phyloP scores from a whole-genome alignment of 1,140 invertebrate genomes.

The Sweltsa coloradensis region DNA sequence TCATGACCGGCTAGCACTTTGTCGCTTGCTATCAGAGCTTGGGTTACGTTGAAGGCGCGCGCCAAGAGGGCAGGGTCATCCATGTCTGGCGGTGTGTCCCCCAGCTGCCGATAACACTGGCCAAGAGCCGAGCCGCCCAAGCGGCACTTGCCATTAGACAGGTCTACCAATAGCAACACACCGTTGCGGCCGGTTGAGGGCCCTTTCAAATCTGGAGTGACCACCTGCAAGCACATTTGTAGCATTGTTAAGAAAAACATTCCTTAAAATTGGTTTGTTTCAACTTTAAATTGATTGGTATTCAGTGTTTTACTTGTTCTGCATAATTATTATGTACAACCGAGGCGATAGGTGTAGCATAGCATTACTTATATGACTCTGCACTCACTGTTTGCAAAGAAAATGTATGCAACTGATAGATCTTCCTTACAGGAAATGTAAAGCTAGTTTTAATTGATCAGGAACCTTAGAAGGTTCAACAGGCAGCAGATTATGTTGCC shows the following conservation, averaged over 20 bases:
- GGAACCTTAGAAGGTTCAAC: too few species aligned
- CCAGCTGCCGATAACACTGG: slow-evolving; percentile 80
- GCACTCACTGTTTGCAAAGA: too few species aligned
- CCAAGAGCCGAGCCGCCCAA: slow-evolving; percentile 86
- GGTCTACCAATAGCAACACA: slow-evolving; percentile 52
- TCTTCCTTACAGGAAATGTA: too few species aligned
- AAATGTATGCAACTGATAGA: too few species aligned
- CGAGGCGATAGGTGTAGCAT: too few species aligned
- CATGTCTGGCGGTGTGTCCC: slow-evolving; percentile 67
- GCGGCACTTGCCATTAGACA: slow-evolving; percentile 48
- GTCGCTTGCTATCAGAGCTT: slow-evolving; percentile 61
- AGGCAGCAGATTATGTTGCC: too few species aligned
- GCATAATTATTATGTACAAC: too few species aligned
- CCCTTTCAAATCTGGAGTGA: slow-evolving; percentile 83
- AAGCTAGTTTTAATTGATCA: too few species aligned
- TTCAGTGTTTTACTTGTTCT: too few species aligned
- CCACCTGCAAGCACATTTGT: slow-evolving; percentile 25
- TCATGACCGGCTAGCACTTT: slow-evolving; percentile 85
- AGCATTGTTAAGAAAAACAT: slow-evolving; percentile 9
- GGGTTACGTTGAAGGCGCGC: slow-evolving; percentile 69
- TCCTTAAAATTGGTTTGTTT: too few species aligned
- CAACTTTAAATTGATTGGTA: too few species aligned
- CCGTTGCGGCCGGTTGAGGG: slow-evolving; percentile 38
- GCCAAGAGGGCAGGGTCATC: slow-evolving; percentile 51
- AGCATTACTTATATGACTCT: too few species aligned